A percentile compares a stretch with the other conserved stretches of the same genome.
phyloP scores from a whole-genome alignment of 2,113 vertebrate species.

The Myiozetetes cayanensis region DNA sequence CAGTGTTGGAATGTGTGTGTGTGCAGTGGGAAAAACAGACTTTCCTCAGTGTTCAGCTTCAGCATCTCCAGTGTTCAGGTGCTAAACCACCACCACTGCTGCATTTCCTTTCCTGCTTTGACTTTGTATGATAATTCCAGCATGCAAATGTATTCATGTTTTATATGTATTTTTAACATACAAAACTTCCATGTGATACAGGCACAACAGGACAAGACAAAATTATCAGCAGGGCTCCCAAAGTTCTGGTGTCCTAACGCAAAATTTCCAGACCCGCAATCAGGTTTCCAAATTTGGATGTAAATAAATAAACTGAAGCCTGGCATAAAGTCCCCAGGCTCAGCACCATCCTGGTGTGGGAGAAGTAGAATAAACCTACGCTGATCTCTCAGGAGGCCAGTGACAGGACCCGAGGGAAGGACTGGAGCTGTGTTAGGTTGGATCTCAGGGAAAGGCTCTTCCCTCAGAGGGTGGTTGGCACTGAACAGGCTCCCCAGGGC shows the following conservation, averaged over 20 bases:
- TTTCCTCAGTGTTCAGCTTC: neutral
- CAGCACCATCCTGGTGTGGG: neutral
- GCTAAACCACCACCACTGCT: neutral
- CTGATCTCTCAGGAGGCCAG: neutral
- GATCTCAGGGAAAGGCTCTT: neutral
- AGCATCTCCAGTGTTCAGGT: neutral
- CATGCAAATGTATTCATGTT: too few species aligned
- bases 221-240: neutral
- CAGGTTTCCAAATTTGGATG: neutral
- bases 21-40: neutral
- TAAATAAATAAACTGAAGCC: neutral
- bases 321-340: neutral
- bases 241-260: neutral
- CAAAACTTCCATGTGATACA: neutral
- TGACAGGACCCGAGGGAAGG: neutral
- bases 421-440: neutral
- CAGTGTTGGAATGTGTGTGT: accelerated
- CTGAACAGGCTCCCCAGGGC: neutral
- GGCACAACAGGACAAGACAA: neutral
- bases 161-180: neutral
- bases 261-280: neutral
- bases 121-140: neutral
- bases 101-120: neutral
- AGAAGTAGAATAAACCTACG: neutral
- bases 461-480: neutral